A percentile compares a stretch with the other conserved stretches of the same genome.
phyloP scores from a whole-genome alignment of 2,888 invertebrate species.

The Lacanobia wlatinum region DNA sequence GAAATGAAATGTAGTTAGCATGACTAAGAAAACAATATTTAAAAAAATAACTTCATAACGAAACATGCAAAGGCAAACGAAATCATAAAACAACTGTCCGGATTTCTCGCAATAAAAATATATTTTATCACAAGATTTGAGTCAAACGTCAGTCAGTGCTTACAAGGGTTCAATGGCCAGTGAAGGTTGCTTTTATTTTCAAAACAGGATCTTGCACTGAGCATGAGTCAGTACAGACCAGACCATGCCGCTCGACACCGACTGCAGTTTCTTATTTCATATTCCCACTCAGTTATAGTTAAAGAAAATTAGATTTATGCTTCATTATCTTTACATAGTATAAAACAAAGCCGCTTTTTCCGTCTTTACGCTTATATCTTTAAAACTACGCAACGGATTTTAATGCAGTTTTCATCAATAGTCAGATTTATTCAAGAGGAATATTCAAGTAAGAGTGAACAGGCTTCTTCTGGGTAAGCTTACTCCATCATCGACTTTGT shows the following conservation, averaged over 20 bases:
- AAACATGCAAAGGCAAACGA: constrained; percentile 8
- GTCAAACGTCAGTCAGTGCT: constrained; percentile 26
- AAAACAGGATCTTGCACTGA: constrained; percentile 60
- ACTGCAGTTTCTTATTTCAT: constrained; percentile 24
- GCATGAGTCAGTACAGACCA: constrained; percentile 53
- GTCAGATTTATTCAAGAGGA: too few relatives aligned
- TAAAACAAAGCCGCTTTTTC: too few relatives aligned
- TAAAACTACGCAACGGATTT: too few relatives aligned
- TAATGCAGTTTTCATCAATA: too few relatives aligned
- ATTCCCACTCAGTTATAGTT: constrained; percentile 7
- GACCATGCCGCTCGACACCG: constrained; percentile 18
- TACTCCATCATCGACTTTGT: too few relatives aligned
- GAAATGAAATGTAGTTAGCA: neutral
- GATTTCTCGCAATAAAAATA: constrained; percentile 10
- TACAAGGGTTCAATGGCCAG: constrained; percentile 55
- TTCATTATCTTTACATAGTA: neutral
- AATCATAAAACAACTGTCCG: neutral
- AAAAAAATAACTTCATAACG: neutral
- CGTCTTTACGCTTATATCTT: too few relatives aligned
- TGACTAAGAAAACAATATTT: neutral
- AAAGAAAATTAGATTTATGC: constrained; percentile 5
- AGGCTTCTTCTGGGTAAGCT: too few relatives aligned
- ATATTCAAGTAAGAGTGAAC: too few relatives aligned
- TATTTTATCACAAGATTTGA: constrained; percentile 28
- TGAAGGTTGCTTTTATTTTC: constrained; percentile 61